A percentile compares a stretch with the other conserved stretches of the same genome.
Evolutionary conservation across 2,888 invertebrate genomes (phyloP).

Genomic region (Pheosia tremula): DNA sequence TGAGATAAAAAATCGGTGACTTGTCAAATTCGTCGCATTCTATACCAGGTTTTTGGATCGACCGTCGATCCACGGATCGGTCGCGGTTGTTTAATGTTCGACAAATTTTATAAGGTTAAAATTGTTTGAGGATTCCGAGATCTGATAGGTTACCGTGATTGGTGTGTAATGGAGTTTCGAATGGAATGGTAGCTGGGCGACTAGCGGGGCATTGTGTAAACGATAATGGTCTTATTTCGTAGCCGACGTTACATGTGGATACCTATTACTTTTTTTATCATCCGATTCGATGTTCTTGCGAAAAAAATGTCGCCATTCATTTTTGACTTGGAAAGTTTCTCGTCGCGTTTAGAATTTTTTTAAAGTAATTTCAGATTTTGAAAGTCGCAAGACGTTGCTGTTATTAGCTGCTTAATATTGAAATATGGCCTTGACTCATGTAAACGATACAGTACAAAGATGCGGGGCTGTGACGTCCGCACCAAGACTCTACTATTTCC

Average conservation of each 20-base stretch:
- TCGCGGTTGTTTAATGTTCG: constrained; percentile 52
- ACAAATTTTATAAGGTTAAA: constrained; percentile 37
- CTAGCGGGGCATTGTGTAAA: background rate
- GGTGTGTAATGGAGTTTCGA: constrained; percentile 5
- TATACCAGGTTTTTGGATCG: constrained; percentile 58
- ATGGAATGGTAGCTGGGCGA: constrained; percentile 1
- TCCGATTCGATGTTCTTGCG: background rate
- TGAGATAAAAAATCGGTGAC: constrained; percentile 79
- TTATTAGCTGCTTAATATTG: too few relatives aligned
- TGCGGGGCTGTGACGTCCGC: too few relatives aligned
- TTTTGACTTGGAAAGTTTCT: background rate
- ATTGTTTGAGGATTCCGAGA: constrained; percentile 15
- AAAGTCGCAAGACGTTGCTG: background rate
- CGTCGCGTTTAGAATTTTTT: background rate
- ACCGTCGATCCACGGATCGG: constrained; percentile 57
- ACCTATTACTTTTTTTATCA: background rate
- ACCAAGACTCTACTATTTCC: too few relatives aligned
- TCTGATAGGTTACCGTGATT: constrained; percentile 5
- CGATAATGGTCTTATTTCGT: constrained; percentile 5
- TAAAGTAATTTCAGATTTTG: background rate
- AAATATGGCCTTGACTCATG: too few relatives aligned
- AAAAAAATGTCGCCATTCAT: background rate
- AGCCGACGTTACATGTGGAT: background rate
- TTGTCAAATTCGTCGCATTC: constrained; percentile 84
- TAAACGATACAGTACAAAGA: too few relatives aligned